Percentiles rank a stretch among this genome's conserved stretches.
These are phyloP conservation scores for Falco biarmicus DNA, from an alignment of 2,797 vertebrate species.

Conservation along the genomic window DNA sequence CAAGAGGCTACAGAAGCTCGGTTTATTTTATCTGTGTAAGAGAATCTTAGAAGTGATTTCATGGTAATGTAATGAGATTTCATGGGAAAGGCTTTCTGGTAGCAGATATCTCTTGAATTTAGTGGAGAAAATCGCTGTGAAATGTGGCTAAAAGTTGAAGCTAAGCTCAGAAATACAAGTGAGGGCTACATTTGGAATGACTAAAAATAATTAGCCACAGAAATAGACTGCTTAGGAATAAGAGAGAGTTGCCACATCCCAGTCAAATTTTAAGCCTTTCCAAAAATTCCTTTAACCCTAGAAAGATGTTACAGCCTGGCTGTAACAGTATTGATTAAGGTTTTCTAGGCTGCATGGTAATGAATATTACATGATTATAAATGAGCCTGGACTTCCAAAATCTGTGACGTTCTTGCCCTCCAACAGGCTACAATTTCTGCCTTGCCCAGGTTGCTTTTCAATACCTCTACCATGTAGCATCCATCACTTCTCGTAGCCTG, in stretches of 20 bases:
- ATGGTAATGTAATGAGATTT: not conserved
- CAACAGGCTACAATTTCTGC: not conserved
- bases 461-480: not conserved
- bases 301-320: not conserved
- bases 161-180: not conserved
- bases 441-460: not conserved
- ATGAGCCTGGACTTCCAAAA: not conserved
- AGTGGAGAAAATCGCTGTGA: not conserved
- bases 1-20: not conserved
- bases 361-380: not conserved
- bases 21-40: not conserved
- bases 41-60: not conserved
- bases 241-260: not conserved
- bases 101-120: not conserved
- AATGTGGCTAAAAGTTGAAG: not conserved
- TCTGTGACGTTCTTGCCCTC: not conserved
- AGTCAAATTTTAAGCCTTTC: not conserved
- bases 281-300: not conserved
- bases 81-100: not conserved
- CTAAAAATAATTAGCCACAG: not conserved
- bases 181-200: not conserved
- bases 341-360: not conserved
- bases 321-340: not conserved
- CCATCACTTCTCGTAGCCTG: not conserved
- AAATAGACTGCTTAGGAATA: not conserved